Percentiles rank a stretch among this genome's conserved stretches.
Conservation (phyloP, 2,888 invertebrate species). For the Dyspetes luteomarginatus region DNA sequence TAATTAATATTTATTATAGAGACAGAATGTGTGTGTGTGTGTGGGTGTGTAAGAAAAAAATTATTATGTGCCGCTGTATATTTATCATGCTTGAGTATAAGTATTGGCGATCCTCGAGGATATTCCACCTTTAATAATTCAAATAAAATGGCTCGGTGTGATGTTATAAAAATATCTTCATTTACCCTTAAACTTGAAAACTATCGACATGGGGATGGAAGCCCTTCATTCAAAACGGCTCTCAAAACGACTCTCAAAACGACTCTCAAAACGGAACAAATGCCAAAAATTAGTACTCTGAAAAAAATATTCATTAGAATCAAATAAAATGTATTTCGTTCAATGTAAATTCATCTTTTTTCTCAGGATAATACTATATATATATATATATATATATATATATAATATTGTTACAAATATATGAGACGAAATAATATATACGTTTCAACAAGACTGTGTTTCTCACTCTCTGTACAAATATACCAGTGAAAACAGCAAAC, state of each 20-base stretch:
- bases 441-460: conserved; percentile 30
- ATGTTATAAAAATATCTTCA: conserved; percentile 61
- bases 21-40: conserved; percentile 16
- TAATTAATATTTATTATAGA: conserved; percentile 56
- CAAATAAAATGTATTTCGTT: not conserved
- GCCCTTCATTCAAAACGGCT: not conserved
- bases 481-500: conserved; percentile 22
- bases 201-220: not conserved
- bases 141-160: conserved; percentile 62
- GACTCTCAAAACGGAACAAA: not conserved
- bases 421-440: not conserved
- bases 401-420: not conserved
- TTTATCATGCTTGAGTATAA: conserved; percentile 48
- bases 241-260: not conserved
- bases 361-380: not conserved
- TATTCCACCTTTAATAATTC: conserved; percentile 39
- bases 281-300: not conserved
- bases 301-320: conserved; percentile 10
- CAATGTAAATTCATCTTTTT: not conserved
- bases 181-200: conserved; percentile 39
- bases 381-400: not conserved
- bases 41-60: too few species aligned
- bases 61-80: conserved; percentile 24
- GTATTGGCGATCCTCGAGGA: conserved; percentile 31
- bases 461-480: conserved; percentile 61